Percentiles rank a stretch among this genome's conserved stretches.
Evolutionary conservation across 2,888 invertebrate species (phyloP).

Genomic region (Tinea pellionella): DNA sequence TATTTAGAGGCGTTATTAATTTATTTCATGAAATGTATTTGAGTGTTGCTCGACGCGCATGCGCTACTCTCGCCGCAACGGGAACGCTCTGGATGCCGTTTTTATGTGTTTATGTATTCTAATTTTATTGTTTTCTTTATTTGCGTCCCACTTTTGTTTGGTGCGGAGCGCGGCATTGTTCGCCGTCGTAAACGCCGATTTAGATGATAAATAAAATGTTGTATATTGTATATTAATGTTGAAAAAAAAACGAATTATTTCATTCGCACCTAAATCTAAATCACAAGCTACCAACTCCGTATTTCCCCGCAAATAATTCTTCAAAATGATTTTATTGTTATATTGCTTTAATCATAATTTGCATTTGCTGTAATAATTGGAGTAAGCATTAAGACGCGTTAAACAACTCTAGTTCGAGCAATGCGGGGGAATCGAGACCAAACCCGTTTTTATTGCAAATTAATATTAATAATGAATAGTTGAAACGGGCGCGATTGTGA

Average conservation of each 20-base stretch:
- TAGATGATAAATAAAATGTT: slow-evolving; percentile 69
- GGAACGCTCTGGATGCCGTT: slow-evolving; percentile 55
- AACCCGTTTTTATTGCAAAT: slow-evolving; percentile 58
- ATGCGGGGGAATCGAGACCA: slow-evolving; percentile 26
- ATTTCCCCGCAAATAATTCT: neutral
- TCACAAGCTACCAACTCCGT: neutral
- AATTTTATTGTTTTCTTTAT: slow-evolving; percentile 71
- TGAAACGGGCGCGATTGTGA: slow-evolving; percentile 56
- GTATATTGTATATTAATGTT: slow-evolving; percentile 44
- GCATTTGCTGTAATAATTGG: slow-evolving; percentile 14
- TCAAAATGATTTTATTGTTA: slow-evolving; percentile 8
- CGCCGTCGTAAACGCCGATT: slow-evolving; percentile 66
- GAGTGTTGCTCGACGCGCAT: slow-evolving; percentile 29
- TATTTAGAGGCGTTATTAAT: slow-evolving; percentile 13
- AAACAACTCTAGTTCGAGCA: neutral
- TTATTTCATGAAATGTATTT: slow-evolving; percentile 13
- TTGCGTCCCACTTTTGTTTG: slow-evolving; percentile 69
- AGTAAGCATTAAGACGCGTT: slow-evolving; percentile 4
- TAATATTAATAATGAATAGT: slow-evolving; percentile 62
- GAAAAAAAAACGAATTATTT: slow-evolving; percentile 26
- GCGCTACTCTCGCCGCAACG: slow-evolving; percentile 38
- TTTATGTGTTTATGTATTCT: slow-evolving; percentile 69
- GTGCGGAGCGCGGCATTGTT: slow-evolving; percentile 64
- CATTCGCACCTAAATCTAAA: slow-evolving; percentile 17
- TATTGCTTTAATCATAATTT: slow-evolving; percentile 11